Evolutionary conservation across 2,888 invertebrate genomes (phyloP), one percentile per base, ranked within the genome.

Genomic region (Rosalia funebris): DNA sequence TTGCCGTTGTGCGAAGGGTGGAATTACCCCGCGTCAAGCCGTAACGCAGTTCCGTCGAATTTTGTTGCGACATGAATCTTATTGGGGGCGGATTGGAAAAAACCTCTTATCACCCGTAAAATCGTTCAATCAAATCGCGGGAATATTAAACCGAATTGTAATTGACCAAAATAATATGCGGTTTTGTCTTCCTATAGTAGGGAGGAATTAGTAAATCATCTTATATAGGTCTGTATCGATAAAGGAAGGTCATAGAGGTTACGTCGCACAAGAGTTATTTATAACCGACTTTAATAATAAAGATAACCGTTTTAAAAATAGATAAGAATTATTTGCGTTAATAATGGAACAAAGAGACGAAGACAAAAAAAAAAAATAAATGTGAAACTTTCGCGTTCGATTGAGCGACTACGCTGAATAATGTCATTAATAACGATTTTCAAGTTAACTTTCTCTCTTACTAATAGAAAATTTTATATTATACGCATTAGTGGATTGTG

Each of bases 161-260:
- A 25, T 25, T 25, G 25, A 5, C 25, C 4, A 9, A 25, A 25
- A 25, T 5, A 25, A 9, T 25, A 9, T 25, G 25, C 25, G 25
- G 4, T 25, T 34, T 34, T 34, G 34, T 34, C 3, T 2, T 2
- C 34, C 10, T 34, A 7, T 11, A 34, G 3, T 11, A n/a, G 11
- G 10, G 11, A 34, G 10, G 34, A n/a, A n/a, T n/a, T n/a, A n/a
- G n/a, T n/a, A n/a, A n/a, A 45, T 45, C 20, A 25, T 20, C 20
- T 20, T 20, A 9, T 4, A 5, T 34, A n/a, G 34, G 34, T 34
- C 34, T 59, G 25, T 47, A 56, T 62, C 56, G 58, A 46, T 62
- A 59, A 46, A 59, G 62, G 59, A 62, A 62, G 62, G 62, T 62
- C 59, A 56, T 9, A 42, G 36, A 31, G 62, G 62, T 62, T 46